Evolutionary conservation across 2,888 invertebrate species (phyloP), one percentile per base, ranked within the genome.

Genomic region (Heliothis peltigera): DNA sequence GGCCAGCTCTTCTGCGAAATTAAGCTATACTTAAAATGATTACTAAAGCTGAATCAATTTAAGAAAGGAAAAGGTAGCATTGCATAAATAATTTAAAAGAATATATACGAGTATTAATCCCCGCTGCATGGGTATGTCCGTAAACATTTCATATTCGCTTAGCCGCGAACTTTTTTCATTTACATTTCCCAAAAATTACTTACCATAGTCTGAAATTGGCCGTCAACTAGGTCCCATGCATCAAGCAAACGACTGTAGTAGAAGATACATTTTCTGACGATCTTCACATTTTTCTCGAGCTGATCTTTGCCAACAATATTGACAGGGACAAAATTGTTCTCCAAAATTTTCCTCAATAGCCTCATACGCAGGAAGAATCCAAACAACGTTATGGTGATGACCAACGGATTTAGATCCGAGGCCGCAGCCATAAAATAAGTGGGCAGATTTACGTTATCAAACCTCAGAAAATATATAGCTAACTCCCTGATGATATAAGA

Each of bases 171-270:
- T n/a, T n/a, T n/a, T n/a, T n/a, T n/a, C n/a, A n/a, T n/a, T n/a
- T n/a, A n/a, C n/a, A n/a, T n/a, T n/a, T n/a, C n/a, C n/a, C n/a
- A n/a, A n/a, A n/a, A n/a, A n/a, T n/a, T n/a, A n/a, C n/a, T n/a
- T n/a, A n/a, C n/a, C n/a, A n/a, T n/a, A n/a, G n/a, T n/a, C n/a
- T n/a, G n/a, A n/a, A n/a, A n/a, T n/a, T n/a, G n/a, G n/a, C n/a
- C n/a, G n/a, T n/a, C n/a, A n/a, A n/a, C n/a, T n/a, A n/a, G n/a
- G n/a, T n/a, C n/a, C n/a, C n/a, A n/a, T n/a, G n/a, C n/a, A n/a
- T n/a, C n/a, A n/a, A n/a, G 18, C 21, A 75, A 22, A 48, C 56
- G 56, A 19, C 32, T 51, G 21, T 75, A 77, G 18, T 72, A 64
- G 15, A 53, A 39, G 42, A 72, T 12, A 61, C 67, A 64, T 47